A percentile compares a stretch with the other conserved stretches of the same genome.
These are phyloP conservation scores for Leptinotarsa peninsularis DNA, from an alignment of 2,888 invertebrate species.

Conservation along the genomic window DNA sequence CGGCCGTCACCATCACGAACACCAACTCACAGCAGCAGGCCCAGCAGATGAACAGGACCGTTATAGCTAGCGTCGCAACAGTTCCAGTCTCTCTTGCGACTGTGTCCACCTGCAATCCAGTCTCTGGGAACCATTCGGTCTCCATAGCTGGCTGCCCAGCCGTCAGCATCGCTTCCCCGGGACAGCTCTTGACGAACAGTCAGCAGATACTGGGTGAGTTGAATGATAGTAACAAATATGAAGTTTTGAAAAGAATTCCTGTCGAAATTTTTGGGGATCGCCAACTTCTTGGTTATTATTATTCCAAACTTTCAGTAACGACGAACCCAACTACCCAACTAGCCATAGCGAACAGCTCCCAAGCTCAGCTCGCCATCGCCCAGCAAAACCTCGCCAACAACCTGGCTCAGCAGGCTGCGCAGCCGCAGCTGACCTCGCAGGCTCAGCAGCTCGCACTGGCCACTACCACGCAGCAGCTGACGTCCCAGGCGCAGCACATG, in stretches of 20 bases:
- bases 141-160: slow-evolving; percentile 71
- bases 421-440: slow-evolving; percentile 60
- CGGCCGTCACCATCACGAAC: slow-evolving; percentile 72
- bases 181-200: slow-evolving; percentile 66
- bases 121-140: slow-evolving; percentile 67
- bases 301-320: slow-evolving; percentile 56
- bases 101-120: slow-evolving; percentile 68
- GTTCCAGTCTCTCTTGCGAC: slow-evolving; percentile 74
- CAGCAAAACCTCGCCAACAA: slow-evolving; percentile 64
- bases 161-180: slow-evolving; percentile 71
- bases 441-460: slow-evolving; percentile 63
- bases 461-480: slow-evolving; percentile 61
- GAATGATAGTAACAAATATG: no score
- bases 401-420: slow-evolving; percentile 60
- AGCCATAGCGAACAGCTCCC: slow-evolving; percentile 63
- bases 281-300: no score
- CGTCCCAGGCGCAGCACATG: slow-evolving; percentile 60
- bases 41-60: slow-evolving; percentile 68
- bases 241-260: no score
- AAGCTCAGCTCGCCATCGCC: slow-evolving; percentile 64
- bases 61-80: slow-evolving; percentile 72
- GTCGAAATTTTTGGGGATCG: no score
- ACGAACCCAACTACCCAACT: slow-evolving; percentile 64
- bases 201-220: slow-evolving; percentile 64
- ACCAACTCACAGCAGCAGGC: slow-evolving; percentile 61